Evolutionary conservation across 1,140 invertebrate genomes (phyloP).

Genomic region (Chymomyza costata): DNA sequence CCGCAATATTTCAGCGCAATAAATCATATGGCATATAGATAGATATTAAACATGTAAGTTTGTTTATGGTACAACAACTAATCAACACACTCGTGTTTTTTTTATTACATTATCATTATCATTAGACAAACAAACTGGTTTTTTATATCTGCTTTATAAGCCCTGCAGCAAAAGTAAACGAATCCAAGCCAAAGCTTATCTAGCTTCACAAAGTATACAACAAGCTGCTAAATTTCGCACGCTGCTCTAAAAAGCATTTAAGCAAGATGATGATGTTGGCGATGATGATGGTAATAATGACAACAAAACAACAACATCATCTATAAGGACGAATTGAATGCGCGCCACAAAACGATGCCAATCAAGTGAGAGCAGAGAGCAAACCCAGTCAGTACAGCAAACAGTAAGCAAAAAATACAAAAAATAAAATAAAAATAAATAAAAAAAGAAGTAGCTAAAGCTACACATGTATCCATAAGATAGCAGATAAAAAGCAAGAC

Average conservation of each 20-base stretch:
- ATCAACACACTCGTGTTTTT: too few relatives aligned
- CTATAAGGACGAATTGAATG: conserved; percentile 1
- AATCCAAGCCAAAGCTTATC: too few relatives aligned
- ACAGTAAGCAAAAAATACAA: conserved; percentile 18
- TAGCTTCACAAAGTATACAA: too few relatives aligned
- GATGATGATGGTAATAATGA: conserved; percentile 29
- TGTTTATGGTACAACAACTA: too few relatives aligned
- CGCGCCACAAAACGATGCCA: conserved; percentile 1
- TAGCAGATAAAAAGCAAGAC: conserved; percentile 16
- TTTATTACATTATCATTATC: too few relatives aligned
- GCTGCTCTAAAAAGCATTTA: conserved; percentile 54
- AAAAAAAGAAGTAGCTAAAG: conserved; percentile 36
- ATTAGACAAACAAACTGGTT: too few relatives aligned
- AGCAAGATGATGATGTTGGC: conserved; percentile 25
- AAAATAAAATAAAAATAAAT: too few relatives aligned
- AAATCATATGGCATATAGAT: too few relatives aligned
- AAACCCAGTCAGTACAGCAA: conserved; percentile 38
- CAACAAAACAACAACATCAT: conserved; percentile 7
- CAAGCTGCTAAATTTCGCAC: conserved; percentile 71
- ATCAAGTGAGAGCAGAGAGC: conserved; percentile 4
- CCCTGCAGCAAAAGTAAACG: too few relatives aligned
- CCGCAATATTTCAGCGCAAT: too few relatives aligned
- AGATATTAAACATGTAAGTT: too few relatives aligned
- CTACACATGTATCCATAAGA: conserved; percentile 49
- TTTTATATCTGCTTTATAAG: too few relatives aligned